A percentile compares a stretch with the other conserved stretches of the same genome.
These are phyloP conservation scores for Mayetiola destructor DNA, from an alignment of 2,888 invertebrate species.

Conservation along the genomic window DNA sequence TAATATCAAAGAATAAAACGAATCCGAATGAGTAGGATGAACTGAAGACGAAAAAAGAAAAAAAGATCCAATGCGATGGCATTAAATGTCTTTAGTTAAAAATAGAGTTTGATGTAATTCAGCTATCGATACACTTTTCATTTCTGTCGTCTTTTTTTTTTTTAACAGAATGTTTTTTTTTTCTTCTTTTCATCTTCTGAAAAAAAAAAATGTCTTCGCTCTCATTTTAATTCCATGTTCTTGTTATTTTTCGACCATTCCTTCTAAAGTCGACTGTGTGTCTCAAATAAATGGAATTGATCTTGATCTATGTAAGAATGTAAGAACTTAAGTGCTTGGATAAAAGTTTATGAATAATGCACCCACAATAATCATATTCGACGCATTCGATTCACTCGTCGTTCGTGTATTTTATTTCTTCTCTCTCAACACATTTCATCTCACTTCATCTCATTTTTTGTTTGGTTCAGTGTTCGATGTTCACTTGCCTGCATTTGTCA, in stretches of 20 bases:
- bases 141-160: no score
- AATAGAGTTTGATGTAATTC: slow-evolving; percentile 13
- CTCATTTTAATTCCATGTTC: no score
- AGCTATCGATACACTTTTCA: slow-evolving; percentile 11
- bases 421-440: no score
- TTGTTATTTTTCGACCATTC: no score
- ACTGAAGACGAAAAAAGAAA: no score
- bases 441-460: background rate
- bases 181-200: no score
- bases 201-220: no score
- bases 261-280: no score
- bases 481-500: slow-evolving; percentile 8
- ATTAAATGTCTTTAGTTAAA: slow-evolving; percentile 12
- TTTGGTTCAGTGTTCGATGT: background rate
- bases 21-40: slow-evolving; percentile 7
- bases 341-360: slow-evolving; percentile 13
- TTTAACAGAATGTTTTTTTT: slow-evolving; percentile 1
- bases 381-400: slow-evolving; percentile 2
- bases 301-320: slow-evolving; percentile 12
- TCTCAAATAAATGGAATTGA: slow-evolving; percentile 11
- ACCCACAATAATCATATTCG: slow-evolving; percentile 12
- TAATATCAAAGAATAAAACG: slow-evolving; percentile 1
- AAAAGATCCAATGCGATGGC: slow-evolving; percentile 1
- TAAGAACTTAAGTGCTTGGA: slow-evolving; percentile 12
- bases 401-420: background rate